Percentiles rank a stretch among this genome's conserved stretches.
Conservation (phyloP, 2,113 vertebrate genomes). For the Uria aalge region DNA sequence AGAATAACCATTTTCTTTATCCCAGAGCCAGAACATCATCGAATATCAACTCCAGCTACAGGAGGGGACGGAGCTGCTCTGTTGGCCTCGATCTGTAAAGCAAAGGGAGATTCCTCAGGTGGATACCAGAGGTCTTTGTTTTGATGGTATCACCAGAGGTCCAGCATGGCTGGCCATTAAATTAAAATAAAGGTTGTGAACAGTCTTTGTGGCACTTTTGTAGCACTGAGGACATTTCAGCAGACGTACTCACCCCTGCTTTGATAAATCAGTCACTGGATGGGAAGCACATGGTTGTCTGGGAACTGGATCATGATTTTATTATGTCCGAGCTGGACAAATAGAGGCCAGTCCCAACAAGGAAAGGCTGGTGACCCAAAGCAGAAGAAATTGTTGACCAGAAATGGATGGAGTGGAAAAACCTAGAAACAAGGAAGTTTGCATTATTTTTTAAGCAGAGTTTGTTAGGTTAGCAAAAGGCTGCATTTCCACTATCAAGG, state of each 20-base stretch:
- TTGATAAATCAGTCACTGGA: neutral
- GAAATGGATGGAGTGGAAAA: neutral
- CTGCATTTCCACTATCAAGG: neutral
- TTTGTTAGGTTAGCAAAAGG: neutral
- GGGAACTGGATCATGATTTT: neutral
- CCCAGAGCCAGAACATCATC: neutral
- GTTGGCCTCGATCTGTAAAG: neutral
- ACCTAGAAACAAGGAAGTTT: neutral
- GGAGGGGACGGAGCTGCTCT: accelerated
- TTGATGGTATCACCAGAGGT: neutral
- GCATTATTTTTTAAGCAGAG: neutral
- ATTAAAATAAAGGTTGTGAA: neutral
- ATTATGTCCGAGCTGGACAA: neutral
- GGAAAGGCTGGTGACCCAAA: neutral
- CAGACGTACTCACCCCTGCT: neutral
- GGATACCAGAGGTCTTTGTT: neutral
- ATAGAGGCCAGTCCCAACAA: neutral
- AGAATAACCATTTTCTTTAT: neutral
- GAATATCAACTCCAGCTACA: neutral
- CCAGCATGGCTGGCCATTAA: neutral
- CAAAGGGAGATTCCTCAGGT: neutral
- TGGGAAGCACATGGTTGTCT: neutral
- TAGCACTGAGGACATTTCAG: neutral
- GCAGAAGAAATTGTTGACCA: neutral
- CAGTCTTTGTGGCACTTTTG: neutral